These are phyloP conservation scores for Acrocephalus arundinaceus DNA, from an alignment of 2,113 vertebrate genomes.

Conservation along the genomic window DNA sequence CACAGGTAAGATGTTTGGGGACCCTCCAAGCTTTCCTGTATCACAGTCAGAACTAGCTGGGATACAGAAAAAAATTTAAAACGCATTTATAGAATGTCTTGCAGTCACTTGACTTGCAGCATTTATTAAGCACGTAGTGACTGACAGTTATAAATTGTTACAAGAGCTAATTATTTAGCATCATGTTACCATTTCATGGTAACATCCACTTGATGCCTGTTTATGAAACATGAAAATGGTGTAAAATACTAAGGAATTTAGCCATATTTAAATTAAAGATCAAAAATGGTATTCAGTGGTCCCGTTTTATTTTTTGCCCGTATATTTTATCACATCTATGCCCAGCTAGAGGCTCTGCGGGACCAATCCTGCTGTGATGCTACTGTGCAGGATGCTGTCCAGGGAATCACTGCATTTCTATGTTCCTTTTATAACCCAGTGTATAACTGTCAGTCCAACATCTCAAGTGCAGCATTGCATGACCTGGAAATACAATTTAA, in stretches of 20 bases:
- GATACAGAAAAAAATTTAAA: not conserved
- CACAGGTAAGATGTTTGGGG: not conserved
- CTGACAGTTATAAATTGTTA: not conserved
- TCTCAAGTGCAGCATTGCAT: not conserved
- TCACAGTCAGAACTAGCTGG: not conserved
- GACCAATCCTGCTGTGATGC: no score
- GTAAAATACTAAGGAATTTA: not conserved
- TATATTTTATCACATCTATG: not conserved
- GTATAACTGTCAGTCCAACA: not conserved
- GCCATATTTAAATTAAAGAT: not conserved
- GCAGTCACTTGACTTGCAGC: not conserved
- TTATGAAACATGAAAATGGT: not conserved
- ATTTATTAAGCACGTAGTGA: not conserved
- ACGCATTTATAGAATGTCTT: not conserved
- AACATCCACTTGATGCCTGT: not conserved
- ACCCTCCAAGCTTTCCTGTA: not conserved
- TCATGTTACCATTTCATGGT: not conserved
- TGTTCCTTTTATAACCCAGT: not conserved
- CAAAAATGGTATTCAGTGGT: rapidly evolving
- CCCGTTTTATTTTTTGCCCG: not conserved
- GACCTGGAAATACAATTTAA: not conserved
- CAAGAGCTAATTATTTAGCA: not conserved
- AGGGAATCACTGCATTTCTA: not conserved
- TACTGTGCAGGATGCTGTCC: not conserved
- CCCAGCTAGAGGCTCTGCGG: not conserved